Base-by-base conservation (phyloP, 2,113 vertebrate species). In the Lasiurus cinereus region DNA sequence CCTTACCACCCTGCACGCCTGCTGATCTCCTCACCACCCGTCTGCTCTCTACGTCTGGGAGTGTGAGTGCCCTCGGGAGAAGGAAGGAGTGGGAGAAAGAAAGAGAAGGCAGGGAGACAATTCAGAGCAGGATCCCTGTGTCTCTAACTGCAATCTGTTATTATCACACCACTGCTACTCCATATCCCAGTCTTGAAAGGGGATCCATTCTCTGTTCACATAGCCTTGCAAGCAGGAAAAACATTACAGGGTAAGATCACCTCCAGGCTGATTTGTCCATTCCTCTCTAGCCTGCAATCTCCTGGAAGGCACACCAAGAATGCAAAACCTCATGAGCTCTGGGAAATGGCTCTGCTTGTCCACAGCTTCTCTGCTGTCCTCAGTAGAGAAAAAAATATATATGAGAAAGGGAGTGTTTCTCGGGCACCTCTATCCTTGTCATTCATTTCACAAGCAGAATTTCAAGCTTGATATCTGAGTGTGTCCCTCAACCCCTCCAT, bases 391-490 rank as follows among this genome's bases (percentile, higher is more conserved):
- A 76, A 48, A 39, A 31, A 39, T 39, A 39, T 76, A 48, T 39
- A 31, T 2, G 24, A 83, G 29, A 88, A 67, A 67, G 5, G 2
- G 46, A 27, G n/a, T n/a, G 18, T 84, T 78, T 64, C 43, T 2
- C 29, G 21, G 64, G 64, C 7, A 31, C 4, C 7, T 52, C 14
- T 86, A 52, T 46, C 70, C 52, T 2, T 33, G 31, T 48, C 14
- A 4, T 77, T 22, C 0, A 0, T 62, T 76, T 64, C 0, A 0
- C 24, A 50, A 76, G 54, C 79, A 83, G 64, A 87, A 87, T 76
- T 64, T 59, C 66, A 54, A 8, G 39, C 46, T 13, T 76, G n/a
- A 77, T 29, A 2, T 31, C n/a, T 3, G 27, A 77, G 48, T 12
- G 0, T 43, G 22, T 59, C 79, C 36, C 24, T 64, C 22, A 1